Evolutionary conservation across 1,140 invertebrate species (phyloP), one percentile per base, ranked within the genome.

Genomic region (Saccostrea echinata): DNA sequence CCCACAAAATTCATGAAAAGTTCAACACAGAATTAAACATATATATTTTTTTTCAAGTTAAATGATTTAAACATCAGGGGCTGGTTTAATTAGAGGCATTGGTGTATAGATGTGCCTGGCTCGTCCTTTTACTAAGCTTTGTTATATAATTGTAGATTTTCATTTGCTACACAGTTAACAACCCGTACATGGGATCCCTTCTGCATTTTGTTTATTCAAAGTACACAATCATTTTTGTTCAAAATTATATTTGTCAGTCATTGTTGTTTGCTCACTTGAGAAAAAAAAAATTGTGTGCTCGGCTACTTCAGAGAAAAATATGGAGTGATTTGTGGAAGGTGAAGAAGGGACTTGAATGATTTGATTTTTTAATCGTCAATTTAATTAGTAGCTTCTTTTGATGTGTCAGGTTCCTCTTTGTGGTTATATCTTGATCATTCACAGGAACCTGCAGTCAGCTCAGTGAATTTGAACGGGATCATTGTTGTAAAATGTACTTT

Each of bases 321-420:
- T 76, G 27, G 27, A 30, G 68, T 16, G 30, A 76, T 33, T 76
- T 76, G 68, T 76, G 24, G 27, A 30, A 76, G 30, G 30, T 76
- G 68, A 24, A 30, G 33, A 33, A 33, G 30, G 27, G 30, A 76
- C 11, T 27, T 76, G 27, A 76, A 27, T 30, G 27, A 76, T 33
- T 76, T 76, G 68, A 76, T 76, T 76, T 76, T 76, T 30, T 33
- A 76, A 33, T 76, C 68, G 33, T 76, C 30, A 33, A 76, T 33
- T 76, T 76, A 76, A 76, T 76, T 76, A 76, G 68, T 76, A 76
- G 16, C 24, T 76, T 76, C 68, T 76, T 64, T 76, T 76, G 68
- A 76, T 30, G 68, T 76, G 68, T 27, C 27, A 76, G 24, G 11
- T 76, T 64, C 30, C 27, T 76, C 30, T 12, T 76, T 4, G 13